These are phyloP conservation scores for Scomber colias DNA, from an alignment of 2,113 vertebrate genomes.

Conservation along the genomic window DNA sequence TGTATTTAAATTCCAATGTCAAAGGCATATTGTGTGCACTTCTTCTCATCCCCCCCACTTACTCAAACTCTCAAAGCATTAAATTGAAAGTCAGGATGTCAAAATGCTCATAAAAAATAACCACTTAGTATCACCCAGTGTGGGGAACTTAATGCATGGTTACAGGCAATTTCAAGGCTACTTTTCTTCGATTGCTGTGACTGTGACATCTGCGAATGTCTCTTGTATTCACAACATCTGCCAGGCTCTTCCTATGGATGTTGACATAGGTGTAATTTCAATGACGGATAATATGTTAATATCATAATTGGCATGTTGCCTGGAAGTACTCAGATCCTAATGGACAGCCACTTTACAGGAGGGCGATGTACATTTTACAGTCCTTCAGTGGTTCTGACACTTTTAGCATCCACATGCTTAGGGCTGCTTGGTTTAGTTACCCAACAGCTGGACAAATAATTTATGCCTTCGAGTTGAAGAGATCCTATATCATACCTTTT, in stretches of 20 bases:
- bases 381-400: slow-evolving; percentile 22
- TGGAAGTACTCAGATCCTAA: slow-evolving; percentile 36
- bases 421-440: slow-evolving; percentile 2
- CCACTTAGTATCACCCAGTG: slow-evolving; percentile 24
- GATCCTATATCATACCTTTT: slow-evolving; percentile 6
- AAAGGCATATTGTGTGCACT: slow-evolving; percentile 1
- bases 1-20: slow-evolving; percentile 24
- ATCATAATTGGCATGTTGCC: slow-evolving; percentile 46
- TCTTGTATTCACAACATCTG: slow-evolving; percentile 15
- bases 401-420: slow-evolving; percentile 5
- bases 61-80: slow-evolving; percentile 48
- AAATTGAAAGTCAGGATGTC: slow-evolving; percentile 52
- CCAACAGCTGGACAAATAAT: neutral
- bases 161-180: slow-evolving; percentile 29
- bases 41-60: neutral
- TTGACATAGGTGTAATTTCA: slow-evolving; percentile 40
- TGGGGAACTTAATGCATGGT: slow-evolving; percentile 31
- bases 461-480: slow-evolving; percentile 4
- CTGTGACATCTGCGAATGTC: slow-evolving; percentile 35
- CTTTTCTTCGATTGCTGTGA: slow-evolving; percentile 31
- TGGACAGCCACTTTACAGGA: slow-evolving; percentile 40
- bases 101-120: slow-evolving; percentile 54
- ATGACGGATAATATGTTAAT: slow-evolving; percentile 42
- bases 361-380: slow-evolving; percentile 45
- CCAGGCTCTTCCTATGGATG: slow-evolving; percentile 16